Percentiles rank a stretch among this genome's conserved stretches.
These are phyloP conservation scores for Nycticebus coucang DNA, from an alignment of 2,113 vertebrate genomes.

Conservation along the genomic window DNA sequence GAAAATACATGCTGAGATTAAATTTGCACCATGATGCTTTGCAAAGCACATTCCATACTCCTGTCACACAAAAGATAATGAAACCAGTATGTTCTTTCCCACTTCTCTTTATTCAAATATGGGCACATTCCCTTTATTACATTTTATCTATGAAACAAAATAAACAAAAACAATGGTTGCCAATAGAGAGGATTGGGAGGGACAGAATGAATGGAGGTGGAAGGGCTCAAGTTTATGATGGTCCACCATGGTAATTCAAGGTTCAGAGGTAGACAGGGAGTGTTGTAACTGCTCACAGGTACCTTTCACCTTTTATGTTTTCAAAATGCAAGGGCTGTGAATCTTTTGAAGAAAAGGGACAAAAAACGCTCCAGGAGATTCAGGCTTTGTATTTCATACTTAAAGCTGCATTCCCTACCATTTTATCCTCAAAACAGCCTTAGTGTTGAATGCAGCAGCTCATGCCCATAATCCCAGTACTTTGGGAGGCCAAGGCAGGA, in stretches of 20 bases:
- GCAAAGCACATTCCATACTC: background rate
- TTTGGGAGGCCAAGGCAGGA: too few relatives aligned
- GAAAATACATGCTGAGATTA: conserved; percentile 34
- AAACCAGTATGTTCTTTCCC: background rate
- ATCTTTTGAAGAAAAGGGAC: background rate
- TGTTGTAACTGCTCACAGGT: background rate
- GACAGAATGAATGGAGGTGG: background rate
- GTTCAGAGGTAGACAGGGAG: too few relatives aligned
- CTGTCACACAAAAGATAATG: background rate
- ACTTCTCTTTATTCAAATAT: background rate
- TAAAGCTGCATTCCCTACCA: background rate
- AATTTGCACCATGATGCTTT: conserved; percentile 11
- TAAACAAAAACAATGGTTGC: background rate
- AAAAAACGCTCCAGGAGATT: background rate
- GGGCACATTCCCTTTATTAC: background rate
- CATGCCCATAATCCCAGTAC: too few relatives aligned
- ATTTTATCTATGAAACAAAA: conserved; percentile 5
- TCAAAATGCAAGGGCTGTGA: background rate
- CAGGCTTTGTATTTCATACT: background rate
- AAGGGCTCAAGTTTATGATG: background rate
- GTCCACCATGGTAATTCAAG: background rate
- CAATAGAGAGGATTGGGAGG: background rate
- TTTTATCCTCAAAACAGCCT: background rate
- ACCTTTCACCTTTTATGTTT: background rate
- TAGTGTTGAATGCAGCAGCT: too few relatives aligned